Base-by-base conservation (phyloP, 2,113 vertebrate species). In the Oriolus oriolus region DNA sequence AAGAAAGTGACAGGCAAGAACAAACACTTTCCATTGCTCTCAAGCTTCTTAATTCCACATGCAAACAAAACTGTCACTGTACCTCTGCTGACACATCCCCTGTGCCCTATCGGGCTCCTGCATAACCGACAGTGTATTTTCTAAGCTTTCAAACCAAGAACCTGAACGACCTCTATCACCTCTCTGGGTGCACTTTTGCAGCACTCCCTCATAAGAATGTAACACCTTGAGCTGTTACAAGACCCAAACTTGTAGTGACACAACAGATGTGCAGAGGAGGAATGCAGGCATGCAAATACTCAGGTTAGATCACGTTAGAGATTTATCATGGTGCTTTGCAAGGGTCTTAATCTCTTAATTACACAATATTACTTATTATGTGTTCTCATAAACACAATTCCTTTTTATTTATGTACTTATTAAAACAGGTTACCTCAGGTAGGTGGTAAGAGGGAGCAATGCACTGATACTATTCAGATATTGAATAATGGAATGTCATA, bases 321-420 rank as follows among this genome's bases (percentile, higher is more conserved):
- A 78, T 65, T 91, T n/a, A 82, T 44, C 53, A 69, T 7, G 37
- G 26, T 42, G 65, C 53, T 90, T 64, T 73, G 57, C 41, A 85
- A 93, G 50, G 69, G 47, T 89, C 87, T 68, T 91, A 77, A 78
- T 74, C 84, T 93, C 56, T 81, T 75, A 89, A 84, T 87, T 82
- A 84, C 19, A 79, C 10, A 37, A 31, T 12, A 87, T 44, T 54
- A 87, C 56, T 56, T 50, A n/a, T 22, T 76, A 77, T 0, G 5
- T 30, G 63, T 54, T 56, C 60, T 60, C 60, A 94, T 33, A 64
- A 41, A 84, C 16, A 70, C 16, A 68, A 47, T 71, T 89, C 26
- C n/a, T 76, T 73, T 82, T 74, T 73, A 54, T 52, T 77, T 71
- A 90, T 14, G 18, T 47, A 64, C 28, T 65, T 91, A 53, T 30